Conservation (phyloP, 1,140 invertebrate genomes). For the Tetragonula clypearis region DNA sequence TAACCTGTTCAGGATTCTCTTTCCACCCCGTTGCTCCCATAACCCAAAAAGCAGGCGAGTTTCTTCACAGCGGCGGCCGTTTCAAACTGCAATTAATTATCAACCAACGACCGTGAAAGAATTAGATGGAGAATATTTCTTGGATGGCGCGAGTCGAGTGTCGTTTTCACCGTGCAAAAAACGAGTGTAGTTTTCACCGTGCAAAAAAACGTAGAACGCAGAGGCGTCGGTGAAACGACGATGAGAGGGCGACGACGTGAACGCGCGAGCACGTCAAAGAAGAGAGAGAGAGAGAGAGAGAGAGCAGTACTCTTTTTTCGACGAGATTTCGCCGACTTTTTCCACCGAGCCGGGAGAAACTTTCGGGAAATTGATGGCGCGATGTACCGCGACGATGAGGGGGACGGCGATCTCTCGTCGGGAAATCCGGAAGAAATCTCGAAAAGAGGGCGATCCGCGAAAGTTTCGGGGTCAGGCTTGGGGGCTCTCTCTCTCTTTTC, state of each 20-base stretch:
- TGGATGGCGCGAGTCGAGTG: not conserved
- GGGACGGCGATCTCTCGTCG: slow-evolving; percentile 22
- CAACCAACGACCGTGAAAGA: too few relatives aligned
- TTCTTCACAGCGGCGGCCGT: not conserved
- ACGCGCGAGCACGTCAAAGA: not conserved
- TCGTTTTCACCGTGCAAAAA: not conserved
- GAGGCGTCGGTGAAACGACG: not conserved
- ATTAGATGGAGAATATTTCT: slow-evolving; percentile 7
- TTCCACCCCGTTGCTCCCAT: not conserved
- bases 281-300: too few relatives aligned
- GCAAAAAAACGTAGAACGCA: not conserved
- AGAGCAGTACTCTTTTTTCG: not conserved
- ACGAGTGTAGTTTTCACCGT: not conserved
- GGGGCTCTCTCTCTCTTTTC: slow-evolving; percentile 10
- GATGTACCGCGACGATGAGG: slow-evolving; percentile 30
- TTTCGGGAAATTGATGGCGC: slow-evolving; percentile 44
- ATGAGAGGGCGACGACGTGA: not conserved
- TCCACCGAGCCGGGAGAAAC: slow-evolving; percentile 17
- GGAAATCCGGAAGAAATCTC: slow-evolving; percentile 43
- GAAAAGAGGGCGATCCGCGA: slow-evolving; percentile 7
- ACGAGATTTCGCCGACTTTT: slow-evolving; percentile 33
- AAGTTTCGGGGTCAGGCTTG: slow-evolving; percentile 17
- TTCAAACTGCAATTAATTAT: not conserved
- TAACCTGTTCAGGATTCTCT: not conserved
- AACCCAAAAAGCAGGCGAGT: not conserved